Evolutionary conservation across 2,113 vertebrate genomes (phyloP).

Genomic region (Dicaeum eximium): DNA sequence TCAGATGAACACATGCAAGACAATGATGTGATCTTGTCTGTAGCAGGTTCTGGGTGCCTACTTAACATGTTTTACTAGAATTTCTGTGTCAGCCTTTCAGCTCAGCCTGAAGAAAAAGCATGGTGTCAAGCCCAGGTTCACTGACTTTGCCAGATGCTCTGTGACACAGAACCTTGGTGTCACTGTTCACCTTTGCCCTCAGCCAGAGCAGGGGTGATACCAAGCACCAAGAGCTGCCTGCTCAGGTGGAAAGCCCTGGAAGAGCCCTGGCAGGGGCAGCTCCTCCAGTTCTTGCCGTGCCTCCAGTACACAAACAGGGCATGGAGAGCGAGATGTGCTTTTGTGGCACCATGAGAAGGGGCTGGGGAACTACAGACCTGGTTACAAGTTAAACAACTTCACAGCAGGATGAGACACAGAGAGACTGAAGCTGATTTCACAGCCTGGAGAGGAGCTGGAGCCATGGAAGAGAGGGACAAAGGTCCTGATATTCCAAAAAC

Average conservation of each 20-base stretch:
- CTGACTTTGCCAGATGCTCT: background rate
- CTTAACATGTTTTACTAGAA: background rate
- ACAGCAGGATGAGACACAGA: background rate
- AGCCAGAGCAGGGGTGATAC: background rate
- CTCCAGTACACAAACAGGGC: background rate
- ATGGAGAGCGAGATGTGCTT: accelerated
- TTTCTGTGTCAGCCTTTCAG: background rate
- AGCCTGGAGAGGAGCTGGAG: background rate
- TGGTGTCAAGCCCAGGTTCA: background rate
- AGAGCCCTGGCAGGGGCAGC: background rate
- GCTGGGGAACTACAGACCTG: background rate
- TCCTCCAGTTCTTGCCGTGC: background rate
- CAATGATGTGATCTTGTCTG: background rate
- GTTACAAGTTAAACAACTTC: background rate
- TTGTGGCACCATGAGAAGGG: accelerated
- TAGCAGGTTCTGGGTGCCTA: background rate
- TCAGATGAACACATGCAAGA: background rate
- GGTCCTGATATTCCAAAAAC: background rate
- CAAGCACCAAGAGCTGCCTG: background rate
- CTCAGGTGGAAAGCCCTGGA: background rate
- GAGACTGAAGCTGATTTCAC: background rate
- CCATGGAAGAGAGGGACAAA: background rate
- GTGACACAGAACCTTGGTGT: background rate
- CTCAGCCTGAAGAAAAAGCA: background rate
- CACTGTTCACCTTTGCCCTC: background rate